Evolutionary conservation across 1,140 invertebrate species (phyloP).

Genomic region (Choristoneura fumiferana): DNA sequence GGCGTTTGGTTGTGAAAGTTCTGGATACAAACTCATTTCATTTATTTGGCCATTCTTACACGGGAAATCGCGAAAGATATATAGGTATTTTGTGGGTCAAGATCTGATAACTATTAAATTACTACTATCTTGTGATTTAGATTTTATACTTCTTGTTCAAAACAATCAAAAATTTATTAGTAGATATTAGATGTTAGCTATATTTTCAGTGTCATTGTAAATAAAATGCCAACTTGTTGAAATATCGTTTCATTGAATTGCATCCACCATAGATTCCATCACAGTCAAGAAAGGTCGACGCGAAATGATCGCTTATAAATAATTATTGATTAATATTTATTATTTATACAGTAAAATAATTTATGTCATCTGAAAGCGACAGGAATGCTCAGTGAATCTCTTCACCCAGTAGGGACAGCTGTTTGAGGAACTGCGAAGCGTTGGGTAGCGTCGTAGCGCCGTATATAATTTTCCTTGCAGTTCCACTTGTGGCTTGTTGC

Average conservation of each 20-base stretch:
- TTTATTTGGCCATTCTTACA: conserved; percentile 32
- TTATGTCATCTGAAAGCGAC: conserved; percentile 10
- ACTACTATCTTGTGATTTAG: conserved; percentile 75
- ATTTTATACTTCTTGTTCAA: conserved; percentile 78
- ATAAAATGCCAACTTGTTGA: conserved; percentile 79
- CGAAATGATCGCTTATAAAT: not conserved
- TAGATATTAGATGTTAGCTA: conserved; percentile 76
- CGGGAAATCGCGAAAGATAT: conserved; percentile 25
- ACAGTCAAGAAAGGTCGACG: conserved; percentile 10
- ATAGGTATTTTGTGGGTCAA: conserved; percentile 39
- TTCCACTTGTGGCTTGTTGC: conserved; percentile 86
- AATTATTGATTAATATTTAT: conserved; percentile 15
- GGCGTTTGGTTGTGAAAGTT: conserved; percentile 46
- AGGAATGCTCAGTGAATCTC: conserved; percentile 82
- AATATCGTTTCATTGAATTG: conserved; percentile 55
- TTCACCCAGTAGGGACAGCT: conserved; percentile 88
- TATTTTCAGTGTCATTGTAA: conserved; percentile 79
- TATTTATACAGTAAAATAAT: conserved; percentile 20
- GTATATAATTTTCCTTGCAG: conserved; percentile 92
- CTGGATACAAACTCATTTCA: conserved; percentile 22
- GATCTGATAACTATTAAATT: conserved; percentile 68
- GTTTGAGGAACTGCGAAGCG: conserved; percentile 94
- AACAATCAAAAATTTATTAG: conserved; percentile 74
- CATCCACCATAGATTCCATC: conserved; percentile 25
- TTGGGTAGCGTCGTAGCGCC: conserved; percentile 96